Conservation (phyloP, 2,113 vertebrate genomes). For the Rhynchomys soricoides region DNA sequence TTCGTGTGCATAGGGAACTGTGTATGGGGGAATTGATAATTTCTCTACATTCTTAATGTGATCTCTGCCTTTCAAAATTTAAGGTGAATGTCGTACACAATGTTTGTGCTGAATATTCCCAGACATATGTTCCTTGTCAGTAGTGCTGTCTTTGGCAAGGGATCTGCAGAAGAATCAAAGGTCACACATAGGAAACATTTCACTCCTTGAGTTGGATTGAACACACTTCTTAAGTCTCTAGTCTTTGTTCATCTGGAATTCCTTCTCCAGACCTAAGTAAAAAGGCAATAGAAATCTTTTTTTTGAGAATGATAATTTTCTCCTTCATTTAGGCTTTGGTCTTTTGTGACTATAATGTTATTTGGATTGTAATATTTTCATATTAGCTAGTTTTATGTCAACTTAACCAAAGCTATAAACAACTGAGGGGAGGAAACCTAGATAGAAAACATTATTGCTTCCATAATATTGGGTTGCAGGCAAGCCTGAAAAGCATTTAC, state of each 20-base stretch:
- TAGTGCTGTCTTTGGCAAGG: constrained; percentile 70
- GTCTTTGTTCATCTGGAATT: background rate
- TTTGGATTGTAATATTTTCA: background rate
- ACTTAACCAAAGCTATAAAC: background rate
- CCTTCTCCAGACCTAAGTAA: background rate
- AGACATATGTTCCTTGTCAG: constrained; percentile 67
- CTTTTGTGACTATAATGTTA: background rate
- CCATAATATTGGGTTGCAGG: background rate
- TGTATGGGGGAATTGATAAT: background rate
- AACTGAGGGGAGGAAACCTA: background rate
- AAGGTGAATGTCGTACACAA: background rate
- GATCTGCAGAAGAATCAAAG: constrained; percentile 36
- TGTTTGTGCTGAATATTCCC: constrained; percentile 42
- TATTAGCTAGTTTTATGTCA: background rate
- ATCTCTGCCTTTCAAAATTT: constrained; percentile 8
- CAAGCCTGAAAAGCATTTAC: background rate
- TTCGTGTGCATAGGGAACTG: constrained; percentile 13
- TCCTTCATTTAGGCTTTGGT: background rate
- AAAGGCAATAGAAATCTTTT: background rate
- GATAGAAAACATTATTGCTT: no score
- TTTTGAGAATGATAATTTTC: background rate
- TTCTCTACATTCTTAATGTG: constrained; percentile 44
- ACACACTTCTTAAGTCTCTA: background rate
- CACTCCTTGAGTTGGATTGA: constrained; percentile 17
- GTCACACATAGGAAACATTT: constrained; percentile 54